These are phyloP conservation scores for Arvicanthis niloticus DNA, from an alignment of 2,113 vertebrate species.

Conservation along the genomic window DNA sequence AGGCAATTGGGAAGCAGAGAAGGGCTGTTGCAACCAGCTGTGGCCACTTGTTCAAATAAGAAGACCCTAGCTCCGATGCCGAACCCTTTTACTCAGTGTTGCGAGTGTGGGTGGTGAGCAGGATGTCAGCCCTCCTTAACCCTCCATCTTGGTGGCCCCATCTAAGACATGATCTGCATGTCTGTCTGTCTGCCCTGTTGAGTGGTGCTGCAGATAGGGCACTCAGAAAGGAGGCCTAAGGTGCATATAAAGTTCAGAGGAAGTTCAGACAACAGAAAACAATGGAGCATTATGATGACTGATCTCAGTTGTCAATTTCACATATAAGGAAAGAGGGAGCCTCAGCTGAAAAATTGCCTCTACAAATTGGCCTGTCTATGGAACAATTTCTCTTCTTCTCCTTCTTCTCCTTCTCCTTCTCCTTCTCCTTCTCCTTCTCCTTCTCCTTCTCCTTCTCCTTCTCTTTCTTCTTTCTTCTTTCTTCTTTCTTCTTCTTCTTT, in stretches of 20 bases:
- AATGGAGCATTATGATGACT: not conserved
- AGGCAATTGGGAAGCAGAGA: not conserved
- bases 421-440: too few species aligned
- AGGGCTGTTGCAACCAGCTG: not conserved
- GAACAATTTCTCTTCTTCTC: not conserved
- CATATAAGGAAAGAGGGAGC: not conserved
- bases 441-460: too few species aligned
- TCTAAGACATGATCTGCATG: not conserved
- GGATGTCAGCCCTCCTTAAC: not conserved
- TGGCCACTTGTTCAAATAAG: not conserved
- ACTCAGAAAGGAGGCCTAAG: not conserved
- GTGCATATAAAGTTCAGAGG: not conserved
- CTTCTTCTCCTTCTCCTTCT: too few species aligned
- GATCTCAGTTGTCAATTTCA: not conserved
- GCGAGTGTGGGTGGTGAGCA: too few species aligned
- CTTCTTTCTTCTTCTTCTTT: too few species aligned
- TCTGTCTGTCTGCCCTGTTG: too few species aligned
- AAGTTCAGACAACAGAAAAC: not conserved
- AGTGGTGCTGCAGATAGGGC: not conserved
- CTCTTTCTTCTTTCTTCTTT: too few species aligned
- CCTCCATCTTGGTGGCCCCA: not conserved
- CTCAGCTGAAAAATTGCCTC: not conserved
- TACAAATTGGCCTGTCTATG: not conserved
- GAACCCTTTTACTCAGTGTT: not conserved
- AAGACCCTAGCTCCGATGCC: not conserved